phyloP scores from a whole-genome alignment of 30 jellyfish, hydroid and myxozoan genomes.

The Chironex yamaguchii region DNA sequence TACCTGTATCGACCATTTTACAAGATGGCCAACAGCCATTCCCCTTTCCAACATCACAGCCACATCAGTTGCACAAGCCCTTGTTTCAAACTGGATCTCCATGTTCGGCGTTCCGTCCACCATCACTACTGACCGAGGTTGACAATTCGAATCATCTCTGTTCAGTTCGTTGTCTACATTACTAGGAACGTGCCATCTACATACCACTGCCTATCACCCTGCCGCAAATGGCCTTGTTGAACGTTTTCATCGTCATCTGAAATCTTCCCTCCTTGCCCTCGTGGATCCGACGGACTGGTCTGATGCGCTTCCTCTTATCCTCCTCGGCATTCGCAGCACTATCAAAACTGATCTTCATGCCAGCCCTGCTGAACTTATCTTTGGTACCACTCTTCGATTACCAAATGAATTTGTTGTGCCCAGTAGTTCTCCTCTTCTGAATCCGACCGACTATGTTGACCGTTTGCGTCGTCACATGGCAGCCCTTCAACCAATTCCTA shows the following conservation, averaged over 20 bases:
- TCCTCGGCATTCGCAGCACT: neutral
- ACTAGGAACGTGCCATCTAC: neutral
- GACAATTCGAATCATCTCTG: neutral
- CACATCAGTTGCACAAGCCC: constrained; percentile 21
- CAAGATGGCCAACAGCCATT: constrained; percentile 23
- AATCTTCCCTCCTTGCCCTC: neutral
- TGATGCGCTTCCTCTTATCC: constrained; percentile 15
- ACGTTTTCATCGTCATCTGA: constrained; percentile 19
- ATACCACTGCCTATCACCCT: constrained; percentile 41
- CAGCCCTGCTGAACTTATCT: no score
- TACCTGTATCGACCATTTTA: neutral
- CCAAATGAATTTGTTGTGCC: no score
- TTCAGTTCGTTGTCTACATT: neutral
- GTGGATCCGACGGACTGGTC: constrained; percentile 8
- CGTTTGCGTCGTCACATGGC: no score
- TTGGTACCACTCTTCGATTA: no score
- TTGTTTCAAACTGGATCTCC: neutral
- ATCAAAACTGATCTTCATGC: no score
- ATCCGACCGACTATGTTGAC: no score
- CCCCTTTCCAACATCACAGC: constrained; percentile 22
- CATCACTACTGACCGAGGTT: constrained; percentile 28
- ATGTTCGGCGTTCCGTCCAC: constrained; percentile 4
- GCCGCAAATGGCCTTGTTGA: no score
- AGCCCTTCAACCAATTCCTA: no score
- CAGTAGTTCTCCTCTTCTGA: no score